These are phyloP conservation scores for Leptinotarsa juncta DNA, from an alignment of 2,888 invertebrate genomes.

Conservation along the genomic window DNA sequence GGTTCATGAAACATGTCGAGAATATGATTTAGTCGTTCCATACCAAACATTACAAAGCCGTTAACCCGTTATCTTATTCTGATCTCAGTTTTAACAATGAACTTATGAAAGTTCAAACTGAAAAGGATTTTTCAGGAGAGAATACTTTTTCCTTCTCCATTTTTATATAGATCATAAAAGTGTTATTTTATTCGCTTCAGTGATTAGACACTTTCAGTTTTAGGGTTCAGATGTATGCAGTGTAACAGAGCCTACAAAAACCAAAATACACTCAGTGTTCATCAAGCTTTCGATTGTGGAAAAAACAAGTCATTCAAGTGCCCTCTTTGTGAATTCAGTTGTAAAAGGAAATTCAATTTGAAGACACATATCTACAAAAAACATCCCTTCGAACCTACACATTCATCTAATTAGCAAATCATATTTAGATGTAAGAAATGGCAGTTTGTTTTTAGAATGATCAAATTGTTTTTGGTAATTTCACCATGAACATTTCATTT, in stretches of 20 bases:
- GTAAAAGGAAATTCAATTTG: conserved; percentile 43
- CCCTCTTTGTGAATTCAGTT: conserved; percentile 33
- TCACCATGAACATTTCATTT: too few relatives aligned
- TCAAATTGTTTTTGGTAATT: too few relatives aligned
- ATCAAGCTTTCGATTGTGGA: conserved; percentile 49
- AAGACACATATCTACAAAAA: conserved; percentile 39
- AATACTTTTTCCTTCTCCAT: too few relatives aligned
- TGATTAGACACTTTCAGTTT: conserved; percentile 7
- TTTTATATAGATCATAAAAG: too few relatives aligned
- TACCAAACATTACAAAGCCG: too few relatives aligned
- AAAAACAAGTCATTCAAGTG: conserved; percentile 41
- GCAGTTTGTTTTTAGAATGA: neutral
- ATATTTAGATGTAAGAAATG: neutral
- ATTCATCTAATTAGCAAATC: neutral
- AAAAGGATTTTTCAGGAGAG: too few relatives aligned
- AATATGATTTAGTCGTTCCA: too few relatives aligned
- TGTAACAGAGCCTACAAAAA: conserved; percentile 50
- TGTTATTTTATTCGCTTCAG: too few relatives aligned
- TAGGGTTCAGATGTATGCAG: conserved; percentile 35
- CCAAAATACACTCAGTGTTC: conserved; percentile 41
- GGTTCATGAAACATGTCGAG: too few relatives aligned
- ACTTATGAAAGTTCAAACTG: too few relatives aligned
- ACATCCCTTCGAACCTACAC: conserved; percentile 16
- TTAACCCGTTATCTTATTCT: too few relatives aligned
- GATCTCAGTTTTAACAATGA: too few relatives aligned